Evolutionary conservation across 1,140 invertebrate species (phyloP).

Genomic region (Temnothorax longispinosus): DNA sequence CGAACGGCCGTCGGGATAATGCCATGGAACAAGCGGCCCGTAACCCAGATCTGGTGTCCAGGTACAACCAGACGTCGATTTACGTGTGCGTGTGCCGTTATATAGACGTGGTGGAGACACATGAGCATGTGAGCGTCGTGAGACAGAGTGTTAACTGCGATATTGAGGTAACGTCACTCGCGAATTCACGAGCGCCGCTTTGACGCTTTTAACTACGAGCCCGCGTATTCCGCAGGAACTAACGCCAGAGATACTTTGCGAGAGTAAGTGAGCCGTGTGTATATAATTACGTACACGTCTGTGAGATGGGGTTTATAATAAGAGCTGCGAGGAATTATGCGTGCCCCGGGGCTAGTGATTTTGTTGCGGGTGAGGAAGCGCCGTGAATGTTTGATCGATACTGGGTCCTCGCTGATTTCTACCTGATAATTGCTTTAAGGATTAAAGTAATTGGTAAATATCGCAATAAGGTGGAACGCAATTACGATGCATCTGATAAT

Average conservation of each 20-base stretch:
- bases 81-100: background rate
- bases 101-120: background rate
- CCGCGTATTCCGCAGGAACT: constrained; percentile 36
- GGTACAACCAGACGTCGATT: background rate
- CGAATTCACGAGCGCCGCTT: constrained; percentile 43
- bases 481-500: constrained; percentile 38
- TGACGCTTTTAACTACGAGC: constrained; percentile 49
- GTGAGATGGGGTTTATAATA: constrained; percentile 42
- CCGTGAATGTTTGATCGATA: constrained; percentile 42
- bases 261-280: constrained; percentile 31
- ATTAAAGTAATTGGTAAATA: constrained; percentile 49
- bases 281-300: constrained; percentile 39
- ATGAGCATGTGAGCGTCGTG: background rate
- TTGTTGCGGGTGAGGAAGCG: constrained; percentile 37
- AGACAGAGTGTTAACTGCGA: constrained; percentile 50
- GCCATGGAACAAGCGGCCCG: constrained; percentile 54
- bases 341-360: constrained; percentile 40
- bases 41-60: constrained; percentile 64
- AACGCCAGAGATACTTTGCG: constrained; percentile 29
- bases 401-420: constrained; percentile 35
- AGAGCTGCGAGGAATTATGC: constrained; percentile 49
- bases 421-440: constrained; percentile 43
- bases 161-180: constrained; percentile 21
- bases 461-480: constrained; percentile 40
- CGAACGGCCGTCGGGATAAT: constrained; percentile 67